Evolutionary conservation across 2,797 vertebrate species (phyloP), one percentile per base, ranked within the genome.

Genomic region (Danio kyathit): DNA sequence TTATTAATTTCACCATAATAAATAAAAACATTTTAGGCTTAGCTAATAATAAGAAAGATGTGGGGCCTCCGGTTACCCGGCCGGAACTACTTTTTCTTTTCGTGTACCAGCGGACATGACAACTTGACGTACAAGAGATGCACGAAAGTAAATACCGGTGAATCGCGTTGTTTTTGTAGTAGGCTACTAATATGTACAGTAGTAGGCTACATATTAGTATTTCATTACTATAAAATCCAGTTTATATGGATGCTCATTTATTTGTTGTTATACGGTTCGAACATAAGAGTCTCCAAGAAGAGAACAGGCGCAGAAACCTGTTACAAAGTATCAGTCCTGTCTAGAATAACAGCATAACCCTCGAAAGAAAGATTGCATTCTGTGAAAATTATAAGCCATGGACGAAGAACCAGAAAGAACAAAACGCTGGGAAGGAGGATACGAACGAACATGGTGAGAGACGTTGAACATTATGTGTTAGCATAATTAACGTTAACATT

Each of bases 351-450:
- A 40, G 38, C 16, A 12, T 13, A 61, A 3, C 0, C 9, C 10
- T 1, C 7, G 11, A 46, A 49, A 41, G 16, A 63, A 75, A n/a
- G n/a, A 12, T 10, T 41, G 48, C 19, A 13, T 40, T 21, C 14
- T 38, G 0, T 17, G 40, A 16, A 11, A 5, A 14, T 12, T 63
- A 7, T 8, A 12, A 72, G 91, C n/a, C 14, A 99, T 99, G 97
- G 97, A 99, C 71, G 97, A 99, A 67, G 97, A 99, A 46, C 96
- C 97, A 29, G 98, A 99, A 88, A 93, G 94, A 93, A 93, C 97
- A 8, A 99, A 99, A 87, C 95, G 97, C 13, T 99, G 97, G 98
- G 98, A 99, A 89, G 98, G 97, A 9, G 98, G 97, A 84, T 99
- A 99, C 83, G 98, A 99, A 85, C 93, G 97, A 85, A 98, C 98